These are phyloP conservation scores for Drosophila antonietae DNA, from an alignment of 2,888 invertebrate genomes.

Conservation along the genomic window DNA sequence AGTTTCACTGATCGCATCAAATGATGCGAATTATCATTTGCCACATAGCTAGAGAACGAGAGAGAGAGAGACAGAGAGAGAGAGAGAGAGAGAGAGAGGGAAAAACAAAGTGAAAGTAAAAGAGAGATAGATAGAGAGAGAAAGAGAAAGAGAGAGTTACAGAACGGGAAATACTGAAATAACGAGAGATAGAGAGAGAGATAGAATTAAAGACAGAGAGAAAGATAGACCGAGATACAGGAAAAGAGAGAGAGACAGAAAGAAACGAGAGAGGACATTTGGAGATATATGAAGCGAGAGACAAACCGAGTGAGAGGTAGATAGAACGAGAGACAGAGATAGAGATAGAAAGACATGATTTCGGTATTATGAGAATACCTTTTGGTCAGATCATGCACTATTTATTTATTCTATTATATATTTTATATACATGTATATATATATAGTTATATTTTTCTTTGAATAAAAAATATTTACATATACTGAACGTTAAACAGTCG, in stretches of 20 bases:
- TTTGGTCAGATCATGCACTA: not conserved
- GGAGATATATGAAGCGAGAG: not conserved
- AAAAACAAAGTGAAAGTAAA: no score
- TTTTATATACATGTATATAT: not conserved
- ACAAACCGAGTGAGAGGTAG: not conserved
- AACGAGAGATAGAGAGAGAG: no score
- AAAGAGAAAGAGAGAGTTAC: not conserved
- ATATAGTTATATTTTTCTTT: conserved; percentile 10
- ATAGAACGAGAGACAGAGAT: not conserved
- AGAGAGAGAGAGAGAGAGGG: not conserved
- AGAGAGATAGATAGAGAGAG: not conserved
- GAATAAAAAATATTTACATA: conserved; percentile 75
- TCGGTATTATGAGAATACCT: not conserved
- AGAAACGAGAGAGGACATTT: not conserved
- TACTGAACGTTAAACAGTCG: conserved; percentile 72
- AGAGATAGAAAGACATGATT: not conserved
- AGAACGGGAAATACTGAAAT: not conserved
- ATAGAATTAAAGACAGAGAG: not conserved
- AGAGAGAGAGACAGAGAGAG: not conserved
- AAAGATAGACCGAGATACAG: not conserved
- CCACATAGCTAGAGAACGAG: not conserved
- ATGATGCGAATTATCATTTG: not conserved
- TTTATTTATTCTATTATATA: conserved; percentile 21
- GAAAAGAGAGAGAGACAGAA: not conserved
- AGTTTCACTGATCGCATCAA: conserved; percentile 2